Conservation (phyloP, 92 coral and sea anemone genomes). For the Ricordea florida region DNA sequence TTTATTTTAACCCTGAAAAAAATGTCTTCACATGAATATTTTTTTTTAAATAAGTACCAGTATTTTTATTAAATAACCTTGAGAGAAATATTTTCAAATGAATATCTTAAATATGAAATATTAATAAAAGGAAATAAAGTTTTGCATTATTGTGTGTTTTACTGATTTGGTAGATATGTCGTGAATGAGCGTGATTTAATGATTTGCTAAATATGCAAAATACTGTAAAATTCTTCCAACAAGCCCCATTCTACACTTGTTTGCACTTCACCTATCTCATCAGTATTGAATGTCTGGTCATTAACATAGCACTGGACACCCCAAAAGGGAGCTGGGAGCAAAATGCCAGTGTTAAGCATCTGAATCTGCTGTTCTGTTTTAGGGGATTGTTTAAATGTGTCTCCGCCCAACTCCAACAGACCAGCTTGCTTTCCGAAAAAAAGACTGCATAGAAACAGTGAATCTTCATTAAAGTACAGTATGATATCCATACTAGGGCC, state of each 20-base stretch:
- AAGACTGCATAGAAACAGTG: conserved; percentile 26
- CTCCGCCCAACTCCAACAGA: neutral
- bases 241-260: neutral
- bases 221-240: too few species aligned
- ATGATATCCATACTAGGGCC: conserved; percentile 1
- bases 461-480: conserved; percentile 19
- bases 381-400: conserved; percentile 26
- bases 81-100: conserved; percentile 10
- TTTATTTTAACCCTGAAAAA: too few species aligned
- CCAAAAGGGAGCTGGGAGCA: neutral
- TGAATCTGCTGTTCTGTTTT: conserved; percentile 20
- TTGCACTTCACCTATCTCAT: neutral
- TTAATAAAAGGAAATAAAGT: too few species aligned
- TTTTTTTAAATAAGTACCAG: neutral
- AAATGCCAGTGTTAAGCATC: conserved; percentile 14
- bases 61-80: neutral
- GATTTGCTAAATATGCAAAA: too few species aligned
- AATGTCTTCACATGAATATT: too few species aligned
- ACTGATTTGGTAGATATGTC: too few species aligned
- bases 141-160: neutral
- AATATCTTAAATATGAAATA: conserved; percentile 12
- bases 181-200: too few species aligned
- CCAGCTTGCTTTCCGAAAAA: conserved; percentile 27
- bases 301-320: conserved; percentile 5
- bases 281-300: conserved; percentile 5